Percentiles rank a stretch among this genome's conserved stretches.
phyloP scores from a whole-genome alignment of 2,113 vertebrate species.

The Charadrius vociferus region DNA sequence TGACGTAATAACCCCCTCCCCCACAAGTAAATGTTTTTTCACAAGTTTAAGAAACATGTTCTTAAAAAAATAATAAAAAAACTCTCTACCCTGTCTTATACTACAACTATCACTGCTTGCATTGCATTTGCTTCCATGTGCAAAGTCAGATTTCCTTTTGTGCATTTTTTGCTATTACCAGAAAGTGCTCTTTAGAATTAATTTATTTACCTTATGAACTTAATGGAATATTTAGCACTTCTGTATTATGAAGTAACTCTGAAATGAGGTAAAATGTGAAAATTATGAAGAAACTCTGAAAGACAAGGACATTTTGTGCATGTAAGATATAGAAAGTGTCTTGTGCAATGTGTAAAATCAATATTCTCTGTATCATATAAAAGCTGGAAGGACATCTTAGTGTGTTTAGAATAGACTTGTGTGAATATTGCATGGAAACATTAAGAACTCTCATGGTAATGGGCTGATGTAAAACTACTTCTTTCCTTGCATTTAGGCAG shows the following conservation, averaged over 20 bases:
- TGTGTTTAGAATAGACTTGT: neutral
- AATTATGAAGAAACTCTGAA: neutral
- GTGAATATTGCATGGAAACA: neutral
- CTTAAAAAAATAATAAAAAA: neutral
- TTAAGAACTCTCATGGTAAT: neutral
- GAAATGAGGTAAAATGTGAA: too few relatives aligned
- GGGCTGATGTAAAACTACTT: neutral
- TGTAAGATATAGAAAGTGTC: neutral
- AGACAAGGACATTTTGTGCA: neutral
- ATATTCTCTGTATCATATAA: neutral
- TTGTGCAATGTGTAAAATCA: neutral
- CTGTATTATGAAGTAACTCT: neutral
- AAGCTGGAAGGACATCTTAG: neutral
- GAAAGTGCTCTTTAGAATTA: neutral
- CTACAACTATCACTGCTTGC: neutral
- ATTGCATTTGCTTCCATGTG: neutral
- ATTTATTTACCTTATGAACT: neutral
- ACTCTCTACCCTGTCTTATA: rapidly evolving
- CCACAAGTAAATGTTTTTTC: neutral
- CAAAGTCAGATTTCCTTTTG: neutral
- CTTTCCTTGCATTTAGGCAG: conserved; percentile 79
- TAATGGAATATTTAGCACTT: neutral
- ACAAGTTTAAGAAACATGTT: neutral
- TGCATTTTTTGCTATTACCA: neutral
- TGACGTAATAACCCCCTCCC: neutral